These are phyloP conservation scores for Molothrus ater DNA, from an alignment of 2,797 vertebrate species.

Conservation along the genomic window DNA sequence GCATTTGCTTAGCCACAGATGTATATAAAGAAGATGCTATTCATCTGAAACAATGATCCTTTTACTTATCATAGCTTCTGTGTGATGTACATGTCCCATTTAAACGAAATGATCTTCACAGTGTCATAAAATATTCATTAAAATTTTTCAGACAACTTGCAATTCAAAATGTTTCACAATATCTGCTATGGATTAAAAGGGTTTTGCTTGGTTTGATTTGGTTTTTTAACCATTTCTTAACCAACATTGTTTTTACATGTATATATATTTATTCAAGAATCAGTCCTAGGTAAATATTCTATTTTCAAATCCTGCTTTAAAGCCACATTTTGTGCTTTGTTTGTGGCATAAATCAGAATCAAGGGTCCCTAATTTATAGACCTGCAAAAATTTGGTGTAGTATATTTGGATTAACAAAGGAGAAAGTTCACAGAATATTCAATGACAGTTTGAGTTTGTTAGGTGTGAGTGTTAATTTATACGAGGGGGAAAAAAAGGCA, in stretches of 20 bases:
- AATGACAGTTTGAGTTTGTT: not conserved
- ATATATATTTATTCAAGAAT: constrained; percentile 58
- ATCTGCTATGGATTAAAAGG: constrained; percentile 30
- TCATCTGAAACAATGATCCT: constrained; percentile 45
- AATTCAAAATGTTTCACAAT: constrained; percentile 33
- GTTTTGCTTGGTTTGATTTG: not conserved
- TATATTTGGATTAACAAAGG: not conserved
- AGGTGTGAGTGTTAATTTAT: not conserved
- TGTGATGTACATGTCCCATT: constrained; percentile 24
- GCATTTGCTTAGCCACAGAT: not conserved
- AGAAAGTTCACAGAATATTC: not conserved
- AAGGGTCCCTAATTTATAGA: constrained; percentile 23
- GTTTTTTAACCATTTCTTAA: not conserved
- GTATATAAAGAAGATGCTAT: constrained; percentile 2
- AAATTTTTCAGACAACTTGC: constrained; percentile 43
- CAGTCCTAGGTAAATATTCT: not conserved
- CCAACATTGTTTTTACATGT: not conserved
- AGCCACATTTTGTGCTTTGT: constrained; percentile 21
- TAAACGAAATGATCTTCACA: constrained; percentile 29
- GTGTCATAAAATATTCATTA: constrained; percentile 72
- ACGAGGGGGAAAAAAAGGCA: not conserved
- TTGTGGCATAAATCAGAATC: constrained; percentile 27
- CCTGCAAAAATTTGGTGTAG: not conserved
- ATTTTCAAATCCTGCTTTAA: constrained; percentile 46
- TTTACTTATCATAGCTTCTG: constrained; percentile 18